Conservation (phyloP, 2,797 vertebrate species). For the Manis pentadactyla region DNA sequence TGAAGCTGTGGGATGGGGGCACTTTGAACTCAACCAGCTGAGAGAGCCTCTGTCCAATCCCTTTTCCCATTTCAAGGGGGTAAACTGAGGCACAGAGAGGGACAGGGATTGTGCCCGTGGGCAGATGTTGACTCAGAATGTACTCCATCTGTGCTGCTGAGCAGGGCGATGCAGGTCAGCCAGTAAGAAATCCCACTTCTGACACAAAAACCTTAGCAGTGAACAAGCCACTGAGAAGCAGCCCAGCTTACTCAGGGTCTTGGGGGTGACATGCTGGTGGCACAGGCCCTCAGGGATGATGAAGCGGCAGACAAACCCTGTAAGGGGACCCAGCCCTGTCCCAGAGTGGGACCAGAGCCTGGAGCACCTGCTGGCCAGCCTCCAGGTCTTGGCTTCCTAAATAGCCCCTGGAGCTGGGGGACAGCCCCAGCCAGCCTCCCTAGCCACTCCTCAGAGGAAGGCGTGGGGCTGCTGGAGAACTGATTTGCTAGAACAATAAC, state of each 20-base stretch:
- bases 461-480: background rate
- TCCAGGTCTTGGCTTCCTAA: background rate
- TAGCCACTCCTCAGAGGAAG: background rate
- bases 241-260: background rate
- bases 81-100: background rate
- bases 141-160: too few relatives aligned
- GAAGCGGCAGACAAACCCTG: background rate
- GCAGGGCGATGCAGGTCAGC: too few relatives aligned
- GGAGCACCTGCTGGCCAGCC: background rate
- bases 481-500: accelerated
- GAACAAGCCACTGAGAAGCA: background rate
- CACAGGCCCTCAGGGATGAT: too few relatives aligned
- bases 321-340: background rate
- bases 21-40: accelerated
- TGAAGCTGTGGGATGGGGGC: background rate
- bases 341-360: background rate
- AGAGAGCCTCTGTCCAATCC: too few relatives aligned
- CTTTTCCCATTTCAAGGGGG: background rate
- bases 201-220: background rate
- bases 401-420: too few relatives aligned
- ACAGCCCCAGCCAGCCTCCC: background rate
- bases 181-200: background rate
- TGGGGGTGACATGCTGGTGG: background rate
- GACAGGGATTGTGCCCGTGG: accelerated
- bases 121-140: background rate